A percentile compares a stretch with the other conserved stretches of the same genome.
Evolutionary conservation across 2,797 vertebrate genomes (phyloP).

Genomic region (Salarias fasciatus): DNA sequence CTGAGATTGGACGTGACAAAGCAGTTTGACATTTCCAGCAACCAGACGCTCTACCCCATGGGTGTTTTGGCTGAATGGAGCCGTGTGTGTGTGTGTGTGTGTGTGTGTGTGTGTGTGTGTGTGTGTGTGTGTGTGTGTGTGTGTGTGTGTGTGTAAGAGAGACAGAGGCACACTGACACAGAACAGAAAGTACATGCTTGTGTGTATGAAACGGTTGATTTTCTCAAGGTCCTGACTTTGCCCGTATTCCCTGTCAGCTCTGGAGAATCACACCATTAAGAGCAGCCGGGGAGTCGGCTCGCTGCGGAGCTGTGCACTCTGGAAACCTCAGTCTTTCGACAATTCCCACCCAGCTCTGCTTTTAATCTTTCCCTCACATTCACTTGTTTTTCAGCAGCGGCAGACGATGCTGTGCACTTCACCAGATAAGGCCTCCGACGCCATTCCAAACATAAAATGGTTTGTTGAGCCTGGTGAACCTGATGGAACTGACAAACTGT

Average conservation of each 20-base stretch:
- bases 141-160: slow-evolving; percentile 13
- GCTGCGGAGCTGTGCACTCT: slow-evolving; percentile 27
- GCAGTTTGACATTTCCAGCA: slow-evolving; percentile 86
- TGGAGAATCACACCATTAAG: slow-evolving; percentile 39
- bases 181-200: slow-evolving; percentile 62
- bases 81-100: slow-evolving; percentile 29
- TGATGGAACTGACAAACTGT: slow-evolving; percentile 34
- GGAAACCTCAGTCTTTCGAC: slow-evolving; percentile 41
- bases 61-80: slow-evolving; percentile 72
- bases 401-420: slow-evolving; percentile 35
- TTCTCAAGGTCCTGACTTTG: slow-evolving; percentile 64
- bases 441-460: slow-evolving; percentile 35
- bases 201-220: slow-evolving; percentile 50
- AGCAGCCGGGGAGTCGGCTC: slow-evolving; percentile 18
- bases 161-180: slow-evolving; percentile 55
- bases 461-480: slow-evolving; percentile 46
- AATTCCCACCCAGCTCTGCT: slow-evolving; percentile 17
- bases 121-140: slow-evolving; percentile 10
- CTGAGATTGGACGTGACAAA: slow-evolving; percentile 81
- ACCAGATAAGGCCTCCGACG: slow-evolving; percentile 38
- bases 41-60: slow-evolving; percentile 74
- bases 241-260: slow-evolving; percentile 56
- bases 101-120: slow-evolving; percentile 12
- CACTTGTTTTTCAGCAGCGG: neutral
- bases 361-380: slow-evolving; percentile 34